Evolutionary conservation across 2,888 invertebrate genomes (phyloP).

Genomic region (Capitulum mitella): DNA sequence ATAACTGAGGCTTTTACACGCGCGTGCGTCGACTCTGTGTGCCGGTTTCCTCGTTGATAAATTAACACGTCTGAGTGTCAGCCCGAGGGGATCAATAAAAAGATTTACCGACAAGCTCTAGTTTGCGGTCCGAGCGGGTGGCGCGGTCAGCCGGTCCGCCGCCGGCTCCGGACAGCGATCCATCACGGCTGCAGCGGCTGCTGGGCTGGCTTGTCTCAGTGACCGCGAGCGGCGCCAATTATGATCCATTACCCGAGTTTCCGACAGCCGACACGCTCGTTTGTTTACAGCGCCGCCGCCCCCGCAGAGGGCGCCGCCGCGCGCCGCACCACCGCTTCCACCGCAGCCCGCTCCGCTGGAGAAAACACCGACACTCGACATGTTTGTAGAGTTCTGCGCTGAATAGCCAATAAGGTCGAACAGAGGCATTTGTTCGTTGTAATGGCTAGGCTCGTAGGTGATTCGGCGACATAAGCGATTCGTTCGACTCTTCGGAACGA

Average conservation of each 20-base stretch:
- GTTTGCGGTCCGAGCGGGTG: not conserved
- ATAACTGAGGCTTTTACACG: too few relatives aligned
- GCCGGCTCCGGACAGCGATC: not conserved
- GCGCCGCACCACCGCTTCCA: not conserved
- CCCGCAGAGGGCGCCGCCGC: not conserved
- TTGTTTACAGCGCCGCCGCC: not conserved
- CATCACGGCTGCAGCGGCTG: not conserved
- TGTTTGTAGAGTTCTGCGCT: not conserved
- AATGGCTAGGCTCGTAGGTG: not conserved
- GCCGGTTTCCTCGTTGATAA: too few relatives aligned
- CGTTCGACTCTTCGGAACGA: not conserved
- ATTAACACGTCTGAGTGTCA: not conserved
- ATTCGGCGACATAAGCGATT: constrained; percentile 7
- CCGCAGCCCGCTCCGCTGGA: not conserved
- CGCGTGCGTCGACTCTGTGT: too few relatives aligned
- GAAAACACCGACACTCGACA: not conserved
- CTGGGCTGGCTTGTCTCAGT: not conserved
- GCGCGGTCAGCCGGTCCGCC: not conserved
- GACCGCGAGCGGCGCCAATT: not conserved
- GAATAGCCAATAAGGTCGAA: not conserved
- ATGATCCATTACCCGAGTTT: constrained; percentile 3
- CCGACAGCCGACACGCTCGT: not conserved
- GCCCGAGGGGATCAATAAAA: not conserved
- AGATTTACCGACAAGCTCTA: not conserved
- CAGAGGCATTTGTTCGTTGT: not conserved